These are phyloP conservation scores for Dendrophyllia cribrosa DNA, from an alignment of 64 coral and sea anemone species.

Conservation along the genomic window DNA sequence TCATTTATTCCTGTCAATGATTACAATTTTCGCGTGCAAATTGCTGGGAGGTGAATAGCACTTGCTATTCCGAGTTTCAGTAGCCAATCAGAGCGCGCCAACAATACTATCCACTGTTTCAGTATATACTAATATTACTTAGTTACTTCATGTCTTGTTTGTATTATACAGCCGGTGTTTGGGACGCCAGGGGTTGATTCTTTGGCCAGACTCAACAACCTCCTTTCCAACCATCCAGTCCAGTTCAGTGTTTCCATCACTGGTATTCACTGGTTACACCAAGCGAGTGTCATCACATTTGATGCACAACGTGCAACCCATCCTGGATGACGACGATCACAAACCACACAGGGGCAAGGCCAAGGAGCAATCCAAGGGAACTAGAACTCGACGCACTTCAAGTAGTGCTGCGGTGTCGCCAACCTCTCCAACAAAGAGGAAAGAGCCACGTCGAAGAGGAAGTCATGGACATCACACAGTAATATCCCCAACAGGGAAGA, in stretches of 20 bases:
- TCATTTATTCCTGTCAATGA: too few species aligned
- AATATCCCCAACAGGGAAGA: slow-evolving; percentile 28
- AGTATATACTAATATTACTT: too few species aligned
- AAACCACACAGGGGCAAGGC: slow-evolving; percentile 29
- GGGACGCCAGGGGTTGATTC: slow-evolving; percentile 57
- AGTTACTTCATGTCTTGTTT: background rate
- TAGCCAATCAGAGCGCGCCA: too few species aligned
- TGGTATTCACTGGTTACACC: slow-evolving; percentile 95
- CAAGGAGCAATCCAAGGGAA: slow-evolving; percentile 34
- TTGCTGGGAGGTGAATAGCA: too few species aligned
- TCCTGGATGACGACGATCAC: slow-evolving; percentile 72
- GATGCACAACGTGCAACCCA: slow-evolving; percentile 79
- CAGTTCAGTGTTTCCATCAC: slow-evolving; percentile 61
- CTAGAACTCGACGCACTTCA: slow-evolving; percentile 24
- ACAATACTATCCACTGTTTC: too few species aligned
- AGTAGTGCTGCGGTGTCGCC: background rate
- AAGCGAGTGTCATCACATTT: slow-evolving; percentile 73
- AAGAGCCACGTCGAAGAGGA: slow-evolving; percentile 44
- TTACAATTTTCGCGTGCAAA: too few species aligned
- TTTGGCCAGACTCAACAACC: slow-evolving; percentile 75
- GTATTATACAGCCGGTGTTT: slow-evolving; percentile 38
- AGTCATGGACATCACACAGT: slow-evolving; percentile 39
- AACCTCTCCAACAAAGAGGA: slow-evolving; percentile 63
- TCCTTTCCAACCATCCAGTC: slow-evolving; percentile 85
- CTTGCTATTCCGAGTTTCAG: too few species aligned